Evolutionary conservation across 1,140 invertebrate genomes (phyloP), one percentile per base, ranked within the genome.

Genomic region (Potamilus streckersoni): DNA sequence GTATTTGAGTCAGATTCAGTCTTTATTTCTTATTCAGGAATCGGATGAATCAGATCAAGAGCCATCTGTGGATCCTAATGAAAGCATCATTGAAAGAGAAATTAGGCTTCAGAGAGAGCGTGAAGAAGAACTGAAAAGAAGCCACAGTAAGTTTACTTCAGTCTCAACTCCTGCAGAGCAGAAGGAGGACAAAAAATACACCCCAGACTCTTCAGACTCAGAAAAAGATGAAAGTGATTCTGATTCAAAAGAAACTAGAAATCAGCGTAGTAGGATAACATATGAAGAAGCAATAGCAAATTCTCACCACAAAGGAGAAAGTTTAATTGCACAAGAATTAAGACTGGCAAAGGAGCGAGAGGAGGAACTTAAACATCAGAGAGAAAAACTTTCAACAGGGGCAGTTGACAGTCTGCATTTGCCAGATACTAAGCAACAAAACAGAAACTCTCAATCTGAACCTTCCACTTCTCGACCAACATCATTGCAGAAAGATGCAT

Each of bases 271-370:
- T 27, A 71, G 75, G 63, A 76, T 84, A 13, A 76, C 80, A n/a
- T 85, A 87, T 62, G 84, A 87, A 62, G 81, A 84, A 31, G 83
- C 84, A 0, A 83, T 84, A 23, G 72, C 77, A 31, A 67, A 73
- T 27, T 81, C 71, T 56, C 72, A 82, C 38, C 84, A 85, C 69
- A 83, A 84, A 23, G 81, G 83, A 56, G 91, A 91, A 77, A 89
- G 87, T 62, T 86, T 88, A 60, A 92, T 92, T 60, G 91, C 91
- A 8, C 80, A 85, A 58, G 91, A 92, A 78, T 86, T 92, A 38
- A 80, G 90, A 23, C 90, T 91, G 76, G 82, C 89, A 78, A 83
- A 85, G 66, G 88, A 91, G 77, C 80, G 91, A 12, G 91, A 92
- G 76, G 91, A 91, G 31, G 91, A 92, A 70, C 80, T 92, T 12